These are phyloP conservation scores for Hylaeus volcanicus DNA, from an alignment of 1,140 invertebrate species.

Conservation along the genomic window DNA sequence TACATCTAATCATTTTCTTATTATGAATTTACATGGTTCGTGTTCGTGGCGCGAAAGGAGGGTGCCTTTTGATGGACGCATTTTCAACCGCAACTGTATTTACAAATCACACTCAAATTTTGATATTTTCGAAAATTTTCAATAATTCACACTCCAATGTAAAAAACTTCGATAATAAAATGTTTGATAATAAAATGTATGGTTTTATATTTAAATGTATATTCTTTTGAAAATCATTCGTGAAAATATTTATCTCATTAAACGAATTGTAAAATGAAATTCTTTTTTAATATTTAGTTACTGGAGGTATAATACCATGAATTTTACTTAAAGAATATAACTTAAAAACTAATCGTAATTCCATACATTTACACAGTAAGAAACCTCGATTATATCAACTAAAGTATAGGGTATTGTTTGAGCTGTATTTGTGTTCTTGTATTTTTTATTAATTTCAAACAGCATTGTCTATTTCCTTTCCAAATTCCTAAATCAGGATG, in stretches of 20 bases:
- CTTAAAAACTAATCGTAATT: neutral
- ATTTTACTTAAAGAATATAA: neutral
- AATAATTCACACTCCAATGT: neutral
- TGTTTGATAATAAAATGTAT: too few species aligned
- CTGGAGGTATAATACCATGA: neutral
- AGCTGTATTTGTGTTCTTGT: neutral
- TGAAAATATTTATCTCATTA: neutral
- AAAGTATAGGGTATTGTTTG: neutral
- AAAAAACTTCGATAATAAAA: neutral
- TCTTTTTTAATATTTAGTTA: neutral
- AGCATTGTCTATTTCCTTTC: neutral
- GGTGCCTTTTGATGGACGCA: neutral
- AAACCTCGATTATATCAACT: neutral
- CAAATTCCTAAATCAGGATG: constrained; percentile 6
- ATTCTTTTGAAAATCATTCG: neutral
- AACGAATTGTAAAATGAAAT: neutral
- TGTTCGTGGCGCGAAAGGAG: constrained; percentile 8
- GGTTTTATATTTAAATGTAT: neutral
- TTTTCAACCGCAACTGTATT: neutral
- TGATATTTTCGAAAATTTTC: neutral
- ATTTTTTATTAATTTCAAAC: neutral
- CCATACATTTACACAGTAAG: neutral
- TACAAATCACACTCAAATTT: neutral
- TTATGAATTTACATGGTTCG: constrained; percentile 1
- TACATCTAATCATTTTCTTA: neutral